Evolutionary conservation across 2,888 invertebrate species (phyloP).

Genomic region (Mimumesa dahlbomi): DNA sequence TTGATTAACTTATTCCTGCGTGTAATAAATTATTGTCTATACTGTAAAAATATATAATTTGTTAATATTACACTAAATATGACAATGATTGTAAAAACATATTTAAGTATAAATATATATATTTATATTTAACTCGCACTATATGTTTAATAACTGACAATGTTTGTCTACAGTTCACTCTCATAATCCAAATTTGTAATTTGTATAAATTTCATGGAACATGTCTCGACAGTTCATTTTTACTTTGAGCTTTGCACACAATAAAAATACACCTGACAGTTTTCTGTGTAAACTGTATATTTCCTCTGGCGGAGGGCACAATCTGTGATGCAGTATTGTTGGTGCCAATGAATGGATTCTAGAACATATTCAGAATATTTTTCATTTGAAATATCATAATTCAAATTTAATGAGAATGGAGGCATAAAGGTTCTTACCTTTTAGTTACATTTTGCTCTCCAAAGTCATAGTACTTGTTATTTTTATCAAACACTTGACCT

Average conservation of each 20-base stretch:
- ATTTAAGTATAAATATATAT: too few species aligned
- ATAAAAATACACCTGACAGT: slow-evolving; percentile 95
- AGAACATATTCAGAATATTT: slow-evolving; percentile 33
- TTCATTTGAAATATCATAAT: background rate
- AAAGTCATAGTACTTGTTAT: slow-evolving; percentile 92
- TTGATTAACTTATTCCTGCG: too few species aligned
- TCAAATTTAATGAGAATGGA: slow-evolving; percentile 10
- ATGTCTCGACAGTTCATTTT: slow-evolving; percentile 91
- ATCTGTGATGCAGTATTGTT: slow-evolving; percentile 94
- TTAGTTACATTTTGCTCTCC: slow-evolving; percentile 86
- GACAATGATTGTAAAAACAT: too few species aligned
- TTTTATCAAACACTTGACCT: slow-evolving; percentile 93
- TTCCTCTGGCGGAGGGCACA: slow-evolving; percentile 99
- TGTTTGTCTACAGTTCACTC: background rate
- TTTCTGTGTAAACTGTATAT: slow-evolving; percentile 99
- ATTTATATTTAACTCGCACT: too few species aligned
- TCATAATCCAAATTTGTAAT: slow-evolving; percentile 82
- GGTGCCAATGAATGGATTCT: slow-evolving; percentile 92
- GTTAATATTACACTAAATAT: too few species aligned
- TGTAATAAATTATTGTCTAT: too few species aligned
- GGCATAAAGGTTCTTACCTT: slow-evolving; percentile 64
- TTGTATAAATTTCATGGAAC: slow-evolving; percentile 89
- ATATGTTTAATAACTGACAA: too few species aligned
- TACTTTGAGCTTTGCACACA: slow-evolving; percentile 93
- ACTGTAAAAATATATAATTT: too few species aligned